Conservation (phyloP, 2,113 vertebrate genomes). For the Centropus unirufus region DNA sequence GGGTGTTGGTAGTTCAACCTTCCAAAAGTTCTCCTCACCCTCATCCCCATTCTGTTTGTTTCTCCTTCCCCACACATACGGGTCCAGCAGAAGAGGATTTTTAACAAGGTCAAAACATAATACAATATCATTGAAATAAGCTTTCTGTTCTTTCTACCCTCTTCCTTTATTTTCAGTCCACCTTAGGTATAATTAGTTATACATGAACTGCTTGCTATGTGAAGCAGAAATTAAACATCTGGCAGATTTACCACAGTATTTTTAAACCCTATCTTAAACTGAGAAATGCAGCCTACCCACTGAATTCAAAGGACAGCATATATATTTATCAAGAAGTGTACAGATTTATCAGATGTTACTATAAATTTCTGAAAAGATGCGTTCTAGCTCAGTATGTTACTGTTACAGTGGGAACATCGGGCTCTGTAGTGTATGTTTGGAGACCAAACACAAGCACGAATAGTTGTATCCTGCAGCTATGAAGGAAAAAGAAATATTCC, state of each 20-base stretch:
- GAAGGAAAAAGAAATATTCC: background rate
- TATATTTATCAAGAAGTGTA: background rate
- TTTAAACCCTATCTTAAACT: background rate
- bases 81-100: background rate
- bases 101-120: background rate
- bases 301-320: background rate
- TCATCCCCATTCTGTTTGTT: background rate
- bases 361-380: background rate
- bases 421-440: background rate
- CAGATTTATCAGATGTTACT: background rate
- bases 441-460: background rate
- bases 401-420: background rate
- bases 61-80: background rate
- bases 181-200: background rate
- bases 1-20: background rate
- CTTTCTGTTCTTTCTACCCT: background rate
- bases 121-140: background rate
- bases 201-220: background rate
- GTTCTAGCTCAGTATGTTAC: background rate
- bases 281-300: background rate
- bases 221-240: slow-evolving; percentile 10
- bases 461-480: background rate
- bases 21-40: background rate
- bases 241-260: background rate
- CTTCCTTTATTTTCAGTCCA: background rate